These are phyloP conservation scores for Malurus alboscapulatus DNA, from an alignment of 2,113 vertebrate genomes.

Conservation along the genomic window DNA sequence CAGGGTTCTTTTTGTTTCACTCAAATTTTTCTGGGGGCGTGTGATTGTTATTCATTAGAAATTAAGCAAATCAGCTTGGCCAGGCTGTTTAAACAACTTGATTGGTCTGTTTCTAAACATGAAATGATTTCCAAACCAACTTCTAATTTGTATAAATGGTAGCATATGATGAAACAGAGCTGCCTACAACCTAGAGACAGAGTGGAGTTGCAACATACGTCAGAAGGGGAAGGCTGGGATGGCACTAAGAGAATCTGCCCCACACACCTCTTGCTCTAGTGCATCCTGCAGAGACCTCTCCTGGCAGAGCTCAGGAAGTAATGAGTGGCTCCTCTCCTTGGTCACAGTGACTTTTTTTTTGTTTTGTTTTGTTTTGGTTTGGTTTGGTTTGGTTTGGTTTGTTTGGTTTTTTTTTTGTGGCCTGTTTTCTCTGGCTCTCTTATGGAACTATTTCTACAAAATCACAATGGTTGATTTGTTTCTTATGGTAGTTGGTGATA, in stretches of 20 bases:
- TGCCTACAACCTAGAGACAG: not conserved
- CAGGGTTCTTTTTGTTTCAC: not conserved
- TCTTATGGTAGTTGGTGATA: not conserved
- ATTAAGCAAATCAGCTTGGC: not conserved
- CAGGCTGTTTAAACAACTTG: not conserved
- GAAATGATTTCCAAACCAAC: not conserved
- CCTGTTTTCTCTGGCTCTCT: rapidly evolving
- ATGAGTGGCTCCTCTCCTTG: not conserved
- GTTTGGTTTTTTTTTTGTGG: not conserved
- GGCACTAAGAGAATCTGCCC: not conserved
- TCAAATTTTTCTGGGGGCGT: not conserved
- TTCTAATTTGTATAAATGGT: not conserved
- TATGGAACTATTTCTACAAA: not conserved
- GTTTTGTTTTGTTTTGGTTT: too few species aligned
- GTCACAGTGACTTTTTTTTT: rapidly evolving
- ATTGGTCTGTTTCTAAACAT: not conserved
- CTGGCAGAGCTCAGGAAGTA: conserved; percentile 35
- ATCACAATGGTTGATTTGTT: not conserved
- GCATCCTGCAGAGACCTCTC: conserved; percentile 66
- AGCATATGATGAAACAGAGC: not conserved
- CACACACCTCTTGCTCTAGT: not conserved
- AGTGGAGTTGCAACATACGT: not conserved
- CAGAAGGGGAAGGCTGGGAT: not conserved
- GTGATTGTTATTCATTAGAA: not conserved
- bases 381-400: too few species aligned